phyloP scores from a whole-genome alignment of 2,113 vertebrate genomes.

The Anarhynchus alexandrinus region DNA sequence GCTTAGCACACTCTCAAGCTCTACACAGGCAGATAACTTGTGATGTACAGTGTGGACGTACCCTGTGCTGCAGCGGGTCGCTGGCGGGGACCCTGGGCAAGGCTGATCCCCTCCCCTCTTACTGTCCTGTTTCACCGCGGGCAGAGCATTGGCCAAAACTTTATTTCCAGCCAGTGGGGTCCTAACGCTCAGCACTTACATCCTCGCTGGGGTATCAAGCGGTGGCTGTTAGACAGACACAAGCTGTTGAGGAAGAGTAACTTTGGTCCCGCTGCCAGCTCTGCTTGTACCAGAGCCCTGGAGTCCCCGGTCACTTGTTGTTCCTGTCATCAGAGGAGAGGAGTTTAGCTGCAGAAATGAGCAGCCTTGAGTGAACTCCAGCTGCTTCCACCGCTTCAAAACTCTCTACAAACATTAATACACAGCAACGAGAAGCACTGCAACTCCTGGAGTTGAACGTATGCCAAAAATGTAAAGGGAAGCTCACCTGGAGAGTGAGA shows the following conservation, averaged over 20 bases:
- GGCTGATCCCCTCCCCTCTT: background rate
- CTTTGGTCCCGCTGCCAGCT: background rate
- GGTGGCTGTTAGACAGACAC: background rate
- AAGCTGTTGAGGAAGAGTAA: background rate
- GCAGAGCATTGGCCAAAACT: background rate
- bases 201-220: background rate
- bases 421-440: fast-evolving
- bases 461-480: background rate
- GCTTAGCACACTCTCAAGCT: background rate
- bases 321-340: background rate
- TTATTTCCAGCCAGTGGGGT: background rate
- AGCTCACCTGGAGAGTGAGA: background rate
- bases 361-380: slow-evolving; percentile 6
- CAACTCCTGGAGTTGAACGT: background rate
- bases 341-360: background rate
- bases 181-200: background rate
- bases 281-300: background rate
- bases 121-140: background rate
- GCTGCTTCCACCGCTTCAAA: background rate
- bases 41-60: background rate
- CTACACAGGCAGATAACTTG: background rate
- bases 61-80: fast-evolving
- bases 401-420: background rate
- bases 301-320: background rate
- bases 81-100: background rate